These are phyloP conservation scores for Tolmerus cingulatus DNA, from an alignment of 2,888 invertebrate species.

Conservation along the genomic window DNA sequence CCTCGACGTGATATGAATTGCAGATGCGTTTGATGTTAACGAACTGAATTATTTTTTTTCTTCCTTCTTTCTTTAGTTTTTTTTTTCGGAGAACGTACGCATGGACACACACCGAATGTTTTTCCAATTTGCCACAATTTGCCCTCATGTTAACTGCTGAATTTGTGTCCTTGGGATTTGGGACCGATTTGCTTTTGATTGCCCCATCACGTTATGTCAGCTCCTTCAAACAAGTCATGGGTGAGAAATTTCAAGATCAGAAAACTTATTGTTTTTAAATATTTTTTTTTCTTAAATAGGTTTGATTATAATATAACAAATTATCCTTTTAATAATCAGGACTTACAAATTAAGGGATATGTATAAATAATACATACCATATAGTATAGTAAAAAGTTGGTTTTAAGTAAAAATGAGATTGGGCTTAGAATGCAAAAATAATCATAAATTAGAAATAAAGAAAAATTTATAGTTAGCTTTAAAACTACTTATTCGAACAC, in stretches of 20 bases:
- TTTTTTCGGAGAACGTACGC: neutral
- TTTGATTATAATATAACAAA: too few species aligned
- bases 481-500: too few species aligned
- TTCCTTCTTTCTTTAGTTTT: neutral
- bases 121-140: neutral
- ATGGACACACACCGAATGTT: neutral
- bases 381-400: too few species aligned
- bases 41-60: neutral
- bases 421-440: too few species aligned
- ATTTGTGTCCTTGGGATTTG: neutral
- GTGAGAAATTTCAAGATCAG: neutral
- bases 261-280: neutral
- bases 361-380: too few species aligned
- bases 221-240: neutral
- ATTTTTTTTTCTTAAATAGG: too few species aligned
- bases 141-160: neutral
- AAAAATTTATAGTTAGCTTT: too few species aligned
- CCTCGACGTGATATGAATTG: neutral
- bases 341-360: neutral
- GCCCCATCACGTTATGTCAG: neutral
- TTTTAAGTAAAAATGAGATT: too few species aligned
- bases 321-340: neutral
- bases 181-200: neutral
- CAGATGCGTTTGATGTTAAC: neutral
- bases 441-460: too few species aligned